phyloP scores from a whole-genome alignment of 2,113 vertebrate genomes.

The Diadophis punctatus region DNA sequence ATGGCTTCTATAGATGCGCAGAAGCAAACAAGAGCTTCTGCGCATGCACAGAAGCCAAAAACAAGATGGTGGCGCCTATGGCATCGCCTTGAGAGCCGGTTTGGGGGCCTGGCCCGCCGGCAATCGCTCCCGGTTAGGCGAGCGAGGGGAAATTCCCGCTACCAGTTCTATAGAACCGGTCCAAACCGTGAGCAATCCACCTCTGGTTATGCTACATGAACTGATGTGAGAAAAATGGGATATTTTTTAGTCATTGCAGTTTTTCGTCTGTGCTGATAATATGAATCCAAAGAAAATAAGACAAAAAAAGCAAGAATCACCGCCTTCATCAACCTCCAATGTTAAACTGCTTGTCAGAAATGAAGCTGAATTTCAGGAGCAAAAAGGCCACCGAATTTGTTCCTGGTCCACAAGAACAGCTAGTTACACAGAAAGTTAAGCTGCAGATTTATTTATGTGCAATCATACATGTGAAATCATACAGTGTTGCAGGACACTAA shows the following conservation, averaged over 20 bases:
- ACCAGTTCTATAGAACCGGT: no score
- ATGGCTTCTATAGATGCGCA: no score
- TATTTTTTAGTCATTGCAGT: not conserved
- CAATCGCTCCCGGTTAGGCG: no score
- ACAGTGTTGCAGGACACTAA: not conserved
- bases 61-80: no score
- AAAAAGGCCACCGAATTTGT: not conserved
- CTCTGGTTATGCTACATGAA: not conserved
- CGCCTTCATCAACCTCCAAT: not conserved
- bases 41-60: no score
- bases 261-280: not conserved
- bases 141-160: no score
- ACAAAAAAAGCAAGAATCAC: not conserved
- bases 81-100: no score
- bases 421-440: not conserved
- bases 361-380: not conserved
- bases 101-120: no score
- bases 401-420: not conserved
- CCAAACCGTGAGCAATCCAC: no score
- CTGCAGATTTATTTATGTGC: not conserved
- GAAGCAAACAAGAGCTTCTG: no score
- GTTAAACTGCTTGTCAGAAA: not conserved
- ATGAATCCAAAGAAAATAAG: not conserved
- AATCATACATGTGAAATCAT: not conserved
- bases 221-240: not conserved